phyloP scores from a whole-genome alignment of 1,140 invertebrate species.

The Chymomyza costata region DNA sequence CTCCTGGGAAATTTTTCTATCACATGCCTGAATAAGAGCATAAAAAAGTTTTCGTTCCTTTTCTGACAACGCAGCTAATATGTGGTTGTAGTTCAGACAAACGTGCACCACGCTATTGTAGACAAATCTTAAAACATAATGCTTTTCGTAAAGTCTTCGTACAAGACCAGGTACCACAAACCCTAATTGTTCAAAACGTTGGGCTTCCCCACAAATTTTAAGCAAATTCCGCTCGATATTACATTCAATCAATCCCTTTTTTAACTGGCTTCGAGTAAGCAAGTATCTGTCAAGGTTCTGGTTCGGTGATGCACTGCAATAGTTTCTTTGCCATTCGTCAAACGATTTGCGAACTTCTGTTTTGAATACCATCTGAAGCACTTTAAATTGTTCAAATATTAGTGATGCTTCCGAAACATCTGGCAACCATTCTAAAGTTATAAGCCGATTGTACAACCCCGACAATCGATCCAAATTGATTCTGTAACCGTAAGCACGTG shows the following conservation, averaged over 20 bases:
- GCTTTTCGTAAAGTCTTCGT: slow-evolving; percentile 79
- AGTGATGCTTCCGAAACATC: slow-evolving; percentile 31
- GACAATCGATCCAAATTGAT: slow-evolving; percentile 49
- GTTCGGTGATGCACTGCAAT: slow-evolving; percentile 79
- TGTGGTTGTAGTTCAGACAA: slow-evolving; percentile 87
- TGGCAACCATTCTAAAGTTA: slow-evolving; percentile 54
- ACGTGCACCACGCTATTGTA: slow-evolving; percentile 86
- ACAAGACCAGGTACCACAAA: slow-evolving; percentile 77
- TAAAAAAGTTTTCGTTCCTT: slow-evolving; percentile 79
- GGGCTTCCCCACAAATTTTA: slow-evolving; percentile 57
- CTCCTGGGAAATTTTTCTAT: slow-evolving; percentile 87
- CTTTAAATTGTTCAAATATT: slow-evolving; percentile 36
- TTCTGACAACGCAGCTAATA: slow-evolving; percentile 80
- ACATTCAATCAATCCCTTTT: slow-evolving; percentile 83
- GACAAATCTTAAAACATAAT: slow-evolving; percentile 80
- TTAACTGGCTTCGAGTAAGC: slow-evolving; percentile 81
- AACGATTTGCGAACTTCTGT: slow-evolving; percentile 61
- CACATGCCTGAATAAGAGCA: slow-evolving; percentile 77
- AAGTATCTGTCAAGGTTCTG: slow-evolving; percentile 82
- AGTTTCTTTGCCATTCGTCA: slow-evolving; percentile 79
- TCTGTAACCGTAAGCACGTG: slow-evolving; percentile 65
- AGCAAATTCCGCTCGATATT: slow-evolving; percentile 81
- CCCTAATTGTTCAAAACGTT: slow-evolving; percentile 76
- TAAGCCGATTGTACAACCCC: slow-evolving; percentile 43
- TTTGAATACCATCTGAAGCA: slow-evolving; percentile 36